Evolutionary conservation across 2,888 invertebrate species (phyloP), one percentile per base, ranked within the genome.

Genomic region (Ashinkailepas kermadecensis): DNA sequence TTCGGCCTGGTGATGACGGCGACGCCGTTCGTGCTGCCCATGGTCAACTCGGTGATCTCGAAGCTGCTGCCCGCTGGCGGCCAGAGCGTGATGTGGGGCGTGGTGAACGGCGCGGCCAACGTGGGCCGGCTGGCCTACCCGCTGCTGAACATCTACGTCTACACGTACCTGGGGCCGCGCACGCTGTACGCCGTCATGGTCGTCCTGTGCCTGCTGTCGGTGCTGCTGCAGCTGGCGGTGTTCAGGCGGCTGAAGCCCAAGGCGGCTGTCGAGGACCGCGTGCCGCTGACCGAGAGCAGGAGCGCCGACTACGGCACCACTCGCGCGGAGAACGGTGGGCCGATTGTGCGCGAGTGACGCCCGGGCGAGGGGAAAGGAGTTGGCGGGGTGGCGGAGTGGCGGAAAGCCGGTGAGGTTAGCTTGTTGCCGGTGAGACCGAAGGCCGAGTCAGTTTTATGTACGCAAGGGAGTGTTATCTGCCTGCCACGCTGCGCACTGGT

Each of bases 21-120:
- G 58, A 78, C 78, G 11, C 78, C 78, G 56, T 78, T 78, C 58
- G 58, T 78, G 6, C 78, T 78, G 57, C 78, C 78, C 58, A 78
- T 78, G 78, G 78, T 78, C 21, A 78, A 58, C 78, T 78, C 78
- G 57, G 56, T n/a, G 21, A 58, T 78, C 23, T 58, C 57, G 4
- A 78, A 78, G 58, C 78, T 78, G 15, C 78, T 78, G 8, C 78
- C 78, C 0, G 57, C 78, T 2, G 78, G 78, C 23, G 58, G 25
- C 23, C 78, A 78, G 23, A 78, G 78, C 23, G 10, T 78, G 58
- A 78, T 78, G 58, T 78, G 78, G 78, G 78, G 78, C 23, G 21
- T 78, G 6, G 78, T 78, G 58, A 78, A 78, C 23, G 78, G 78
- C 57, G n/a, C 78, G 0, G 78, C 78, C 78, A 78, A 78, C 78